Evolutionary conservation across 2,888 invertebrate species (phyloP), one percentile per base, ranked within the genome.

Genomic region (Tachina lurida): DNA sequence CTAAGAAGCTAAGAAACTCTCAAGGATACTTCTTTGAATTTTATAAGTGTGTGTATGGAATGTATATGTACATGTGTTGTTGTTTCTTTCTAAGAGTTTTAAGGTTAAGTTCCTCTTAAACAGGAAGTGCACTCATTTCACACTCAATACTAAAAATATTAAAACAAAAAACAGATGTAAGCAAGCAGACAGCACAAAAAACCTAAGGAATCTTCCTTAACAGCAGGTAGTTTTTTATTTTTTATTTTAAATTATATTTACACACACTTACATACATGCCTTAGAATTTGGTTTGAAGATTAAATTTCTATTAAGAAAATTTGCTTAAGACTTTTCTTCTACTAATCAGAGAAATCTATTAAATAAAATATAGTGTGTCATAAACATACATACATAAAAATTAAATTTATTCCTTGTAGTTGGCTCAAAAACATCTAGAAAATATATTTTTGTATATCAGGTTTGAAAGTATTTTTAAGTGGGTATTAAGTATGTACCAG

Each of bases 61-160:
- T 22, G 63, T 45, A n/a, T 22, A 45, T 10, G 17, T 22, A 31
- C 5, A 7, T 31, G 31, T 49, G 19, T 54, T 49, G n/a, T 49
- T 45, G 7, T 39, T 17, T 63, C 15, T 52, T 7, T 45, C 15
- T n/a, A 41, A 13, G 45, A 31, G 31, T 54, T 15, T 79, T 65
- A 73, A 73, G 56, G 70, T 76, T 63, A 58, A 73, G 54, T 86
- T 83, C 79, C 76, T 83, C 56, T 67, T 73, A 54, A 79, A 86
- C 86, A 86, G 86, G 86, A 86, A 86, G 83, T 86, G 19, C 45
- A 45, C 67, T 65, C 19, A 78, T 54, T 81, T 81, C 17, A 60
- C 60, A 68, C 68, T 81, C 54, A 54, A 17, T 39, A 45, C 49
- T 58, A 19, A 8, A 56, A 12, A 10, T 12, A 56, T 1, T 12